These are phyloP conservation scores for Epistrophella euchroma DNA, from an alignment of 2,888 invertebrate species.

Conservation along the genomic window DNA sequence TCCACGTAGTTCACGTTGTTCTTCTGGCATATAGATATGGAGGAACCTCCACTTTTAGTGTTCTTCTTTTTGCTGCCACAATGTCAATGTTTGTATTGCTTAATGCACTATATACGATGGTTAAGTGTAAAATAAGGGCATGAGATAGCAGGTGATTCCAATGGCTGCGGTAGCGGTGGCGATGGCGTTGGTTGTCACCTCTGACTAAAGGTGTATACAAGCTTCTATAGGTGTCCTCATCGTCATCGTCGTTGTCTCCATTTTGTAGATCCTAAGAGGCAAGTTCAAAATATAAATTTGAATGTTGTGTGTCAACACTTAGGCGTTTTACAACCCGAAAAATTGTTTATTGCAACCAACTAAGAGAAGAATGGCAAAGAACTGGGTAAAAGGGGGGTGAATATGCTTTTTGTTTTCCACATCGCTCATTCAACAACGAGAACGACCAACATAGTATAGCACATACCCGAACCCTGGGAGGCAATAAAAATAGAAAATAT, in stretches of 20 bases:
- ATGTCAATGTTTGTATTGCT: constrained; percentile 74
- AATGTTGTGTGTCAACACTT: constrained; percentile 69
- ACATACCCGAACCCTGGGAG: constrained; percentile 7
- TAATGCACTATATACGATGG: constrained; percentile 70
- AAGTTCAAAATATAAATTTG: constrained; percentile 71
- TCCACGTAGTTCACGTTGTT: not conserved
- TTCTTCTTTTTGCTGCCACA: constrained; percentile 49
- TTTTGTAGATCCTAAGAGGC: constrained; percentile 14
- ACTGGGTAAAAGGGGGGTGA: not conserved
- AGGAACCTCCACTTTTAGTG: not conserved
- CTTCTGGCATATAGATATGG: no score
- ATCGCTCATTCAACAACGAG: constrained; percentile 22
- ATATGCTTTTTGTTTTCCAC: constrained; percentile 41
- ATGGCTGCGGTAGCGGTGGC: not conserved
- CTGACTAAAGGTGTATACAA: constrained; percentile 4
- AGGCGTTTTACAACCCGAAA: constrained; percentile 68
- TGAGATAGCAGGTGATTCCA: constrained; percentile 47
- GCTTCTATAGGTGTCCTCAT: constrained; percentile 10
- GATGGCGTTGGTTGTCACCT: not conserved
- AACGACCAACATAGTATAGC: not conserved
- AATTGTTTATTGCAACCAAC: constrained; percentile 68
- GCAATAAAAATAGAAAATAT: constrained; percentile 67
- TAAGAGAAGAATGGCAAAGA: not conserved
- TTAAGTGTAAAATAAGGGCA: constrained; percentile 60
- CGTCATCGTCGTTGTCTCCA: constrained; percentile 8